Percentiles rank a stretch among this genome's conserved stretches.
Evolutionary conservation across 2,888 invertebrate species (phyloP).

Genomic region (Phengaris alcon): DNA sequence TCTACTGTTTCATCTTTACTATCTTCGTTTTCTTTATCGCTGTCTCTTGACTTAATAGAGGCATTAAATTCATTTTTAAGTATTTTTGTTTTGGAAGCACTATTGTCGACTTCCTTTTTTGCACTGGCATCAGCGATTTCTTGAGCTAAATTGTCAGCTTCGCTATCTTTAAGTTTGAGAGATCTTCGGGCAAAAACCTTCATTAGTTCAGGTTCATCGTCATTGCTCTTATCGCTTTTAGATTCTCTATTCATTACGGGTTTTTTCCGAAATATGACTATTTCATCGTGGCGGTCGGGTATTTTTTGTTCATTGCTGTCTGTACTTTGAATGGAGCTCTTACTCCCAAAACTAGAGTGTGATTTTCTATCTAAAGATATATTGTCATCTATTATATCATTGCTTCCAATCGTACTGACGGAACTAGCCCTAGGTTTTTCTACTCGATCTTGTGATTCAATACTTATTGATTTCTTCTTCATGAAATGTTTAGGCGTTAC

Average conservation of each 20-base stretch:
- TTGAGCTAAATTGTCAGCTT: conserved; percentile 79
- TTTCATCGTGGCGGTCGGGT: conserved; percentile 66
- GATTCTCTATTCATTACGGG: conserved; percentile 67
- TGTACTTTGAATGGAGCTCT: conserved; percentile 71
- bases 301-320: conserved; percentile 68
- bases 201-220: conserved; percentile 88
- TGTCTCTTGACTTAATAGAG: conserved; percentile 81
- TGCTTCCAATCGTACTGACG: conserved; percentile 66
- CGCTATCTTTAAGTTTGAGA: conserved; percentile 87
- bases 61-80: conserved; percentile 74
- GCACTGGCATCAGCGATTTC: conserved; percentile 73
- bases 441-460: conserved; percentile 71
- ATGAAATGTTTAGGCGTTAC: conserved; percentile 71
- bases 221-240: conserved; percentile 71
- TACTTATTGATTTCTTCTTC: conserved; percentile 77
- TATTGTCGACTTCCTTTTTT: conserved; percentile 53
- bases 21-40: conserved; percentile 86
- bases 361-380: conserved; percentile 72
- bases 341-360: conserved; percentile 73
- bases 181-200: conserved; percentile 90
- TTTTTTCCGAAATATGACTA: conserved; percentile 79
- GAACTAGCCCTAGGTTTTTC: conserved; percentile 67
- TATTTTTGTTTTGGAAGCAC: conserved; percentile 56
- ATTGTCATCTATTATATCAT: conserved; percentile 69
- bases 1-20: conserved; percentile 55